Percentiles rank a stretch among this genome's conserved stretches.
phyloP scores from a whole-genome alignment of 2,797 vertebrate species.

The Coluber constrictor region DNA sequence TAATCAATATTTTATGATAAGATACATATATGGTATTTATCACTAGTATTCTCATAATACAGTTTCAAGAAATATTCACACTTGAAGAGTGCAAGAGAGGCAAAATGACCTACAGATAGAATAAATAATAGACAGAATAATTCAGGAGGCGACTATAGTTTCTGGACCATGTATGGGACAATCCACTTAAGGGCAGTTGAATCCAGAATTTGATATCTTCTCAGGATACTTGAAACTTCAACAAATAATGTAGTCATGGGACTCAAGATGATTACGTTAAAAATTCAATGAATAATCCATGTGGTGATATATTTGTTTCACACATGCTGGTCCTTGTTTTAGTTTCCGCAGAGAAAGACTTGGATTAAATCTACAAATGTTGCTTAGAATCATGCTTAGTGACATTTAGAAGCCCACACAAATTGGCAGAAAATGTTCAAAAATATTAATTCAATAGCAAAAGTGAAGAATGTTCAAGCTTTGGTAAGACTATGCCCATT shows the following conservation, averaged over 20 bases:
- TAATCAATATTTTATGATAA: not conserved
- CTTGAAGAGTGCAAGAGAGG: not conserved
- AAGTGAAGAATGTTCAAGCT: not conserved
- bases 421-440: not conserved
- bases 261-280: not conserved
- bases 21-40: not conserved
- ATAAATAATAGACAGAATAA: not conserved
- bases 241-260: constrained; percentile 3
- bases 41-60: not conserved
- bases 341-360: not conserved
- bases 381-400: not conserved
- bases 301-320: not conserved
- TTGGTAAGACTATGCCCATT: not conserved
- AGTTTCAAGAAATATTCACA: not conserved
- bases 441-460: not conserved
- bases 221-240: constrained; percentile 7
- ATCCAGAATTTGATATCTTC: not conserved
- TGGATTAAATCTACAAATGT: not conserved
- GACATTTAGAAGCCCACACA: not conserved
- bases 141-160: not conserved
- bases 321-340: not conserved
- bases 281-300: constrained; percentile 17
- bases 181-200: not conserved
- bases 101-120: not conserved
- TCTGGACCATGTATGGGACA: not conserved